Percentiles rank a stretch among this genome's conserved stretches.
Conservation (phyloP, 2,113 vertebrate species). For the Gorsachius goisagi region DNA sequence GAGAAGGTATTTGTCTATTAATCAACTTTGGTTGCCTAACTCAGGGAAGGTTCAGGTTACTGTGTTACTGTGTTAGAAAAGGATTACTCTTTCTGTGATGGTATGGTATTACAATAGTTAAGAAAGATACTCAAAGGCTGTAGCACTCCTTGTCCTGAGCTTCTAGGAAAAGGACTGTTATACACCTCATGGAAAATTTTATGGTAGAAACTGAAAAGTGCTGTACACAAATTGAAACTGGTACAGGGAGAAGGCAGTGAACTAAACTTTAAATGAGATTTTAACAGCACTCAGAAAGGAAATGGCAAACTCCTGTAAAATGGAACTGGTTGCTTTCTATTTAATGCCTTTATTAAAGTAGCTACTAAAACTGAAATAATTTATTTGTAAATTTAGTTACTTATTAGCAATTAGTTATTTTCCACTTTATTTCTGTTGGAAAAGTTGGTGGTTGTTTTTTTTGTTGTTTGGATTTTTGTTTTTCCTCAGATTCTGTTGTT, state of each 20-base stretch:
- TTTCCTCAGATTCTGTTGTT: background rate
- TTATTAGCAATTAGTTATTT: background rate
- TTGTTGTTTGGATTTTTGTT: background rate
- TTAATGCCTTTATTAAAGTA: background rate
- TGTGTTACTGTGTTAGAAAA: background rate
- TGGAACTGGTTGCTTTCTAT: background rate
- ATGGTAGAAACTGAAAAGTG: background rate
- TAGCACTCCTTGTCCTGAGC: background rate
- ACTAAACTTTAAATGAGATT: background rate
- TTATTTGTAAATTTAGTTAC: background rate
- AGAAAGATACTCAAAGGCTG: background rate
- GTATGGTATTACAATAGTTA: background rate
- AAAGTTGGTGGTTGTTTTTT: background rate
- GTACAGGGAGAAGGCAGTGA: background rate
- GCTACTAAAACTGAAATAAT: background rate
- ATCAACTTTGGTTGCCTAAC: background rate
- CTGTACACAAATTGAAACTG: background rate
- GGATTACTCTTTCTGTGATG: background rate
- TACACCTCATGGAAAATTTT: slow-evolving; percentile 1
- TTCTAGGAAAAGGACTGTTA: background rate
- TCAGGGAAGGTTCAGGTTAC: background rate
- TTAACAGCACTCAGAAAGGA: background rate
- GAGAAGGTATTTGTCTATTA: background rate
- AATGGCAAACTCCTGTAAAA: background rate
- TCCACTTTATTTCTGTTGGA: background rate